phyloP scores from a whole-genome alignment of 2,797 vertebrate genomes.

The Sebastes vulpes region DNA sequence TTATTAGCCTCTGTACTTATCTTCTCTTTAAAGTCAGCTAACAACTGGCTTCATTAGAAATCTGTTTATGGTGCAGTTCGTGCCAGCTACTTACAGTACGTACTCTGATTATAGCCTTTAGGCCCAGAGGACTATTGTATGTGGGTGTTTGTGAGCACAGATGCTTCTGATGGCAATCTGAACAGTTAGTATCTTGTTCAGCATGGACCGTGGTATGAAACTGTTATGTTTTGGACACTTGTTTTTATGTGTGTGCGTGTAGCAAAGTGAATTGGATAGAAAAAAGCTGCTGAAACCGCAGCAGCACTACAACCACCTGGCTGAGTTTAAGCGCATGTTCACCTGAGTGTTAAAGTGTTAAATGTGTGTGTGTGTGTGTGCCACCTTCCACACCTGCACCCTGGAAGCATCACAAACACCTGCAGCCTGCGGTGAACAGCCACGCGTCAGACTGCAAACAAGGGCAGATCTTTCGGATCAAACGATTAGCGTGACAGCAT shows the following conservation, averaged over 20 bases:
- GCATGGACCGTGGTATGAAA: background rate
- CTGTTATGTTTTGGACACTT: background rate
- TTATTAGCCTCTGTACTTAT: conserved; percentile 47
- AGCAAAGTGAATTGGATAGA: background rate
- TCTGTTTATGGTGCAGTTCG: conserved; percentile 54
- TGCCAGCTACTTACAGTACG: conserved; percentile 17
- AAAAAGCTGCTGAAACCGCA: background rate
- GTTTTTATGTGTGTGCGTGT: background rate
- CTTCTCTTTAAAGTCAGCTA: conserved; percentile 36
- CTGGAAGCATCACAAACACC: conserved; percentile 30
- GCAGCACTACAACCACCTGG: conserved; percentile 4
- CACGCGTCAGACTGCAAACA: conserved; percentile 31
- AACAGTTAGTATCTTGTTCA: conserved; percentile 3
- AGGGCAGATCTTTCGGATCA: conserved; percentile 36
- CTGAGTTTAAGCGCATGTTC: background rate
- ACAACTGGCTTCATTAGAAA: conserved; percentile 55
- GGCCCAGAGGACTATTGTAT: conserved; percentile 1
- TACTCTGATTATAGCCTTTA: conserved; percentile 15
- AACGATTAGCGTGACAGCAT: conserved; percentile 40
- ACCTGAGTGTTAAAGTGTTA: conserved; percentile 7
- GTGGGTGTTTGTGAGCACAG: conserved; percentile 26
- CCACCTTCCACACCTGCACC: conserved; percentile 23
- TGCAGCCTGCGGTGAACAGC: conserved; percentile 18
- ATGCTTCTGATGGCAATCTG: background rate
- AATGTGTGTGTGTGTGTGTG: background rate